Conservation (phyloP, 2,888 invertebrate species). For the Tenthredo mesomela region DNA sequence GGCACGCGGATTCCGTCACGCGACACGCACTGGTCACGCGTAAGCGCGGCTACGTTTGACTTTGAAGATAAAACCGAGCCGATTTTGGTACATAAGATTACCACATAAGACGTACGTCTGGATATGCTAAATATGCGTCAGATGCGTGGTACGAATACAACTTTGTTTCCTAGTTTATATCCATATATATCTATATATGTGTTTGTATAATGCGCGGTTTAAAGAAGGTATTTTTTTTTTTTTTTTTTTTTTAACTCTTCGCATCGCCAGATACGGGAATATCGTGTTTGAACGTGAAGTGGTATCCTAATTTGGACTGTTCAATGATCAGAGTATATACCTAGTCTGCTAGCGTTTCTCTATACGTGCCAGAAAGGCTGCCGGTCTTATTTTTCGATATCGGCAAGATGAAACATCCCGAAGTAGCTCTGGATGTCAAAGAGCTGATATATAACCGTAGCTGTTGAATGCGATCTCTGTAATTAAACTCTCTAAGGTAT, state of each 20-base stretch:
- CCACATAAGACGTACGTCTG: background rate
- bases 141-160: background rate
- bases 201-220: background rate
- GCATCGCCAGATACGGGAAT: background rate
- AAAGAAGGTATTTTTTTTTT: background rate
- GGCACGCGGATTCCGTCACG: conserved; percentile 53
- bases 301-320: conserved; percentile 26
- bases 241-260: conserved; percentile 1
- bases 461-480: conserved; percentile 68
- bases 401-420: conserved; percentile 73
- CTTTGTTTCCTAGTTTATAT: background rate
- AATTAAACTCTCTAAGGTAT: conserved; percentile 66
- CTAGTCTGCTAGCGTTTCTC: background rate
- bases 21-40: conserved; percentile 42
- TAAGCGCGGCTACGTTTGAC: conserved; percentile 24
- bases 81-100: background rate
- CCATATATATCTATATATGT: background rate
- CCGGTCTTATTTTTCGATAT: conserved; percentile 18
- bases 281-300: conserved; percentile 19
- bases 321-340: background rate
- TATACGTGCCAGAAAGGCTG: background rate
- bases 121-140: conserved; percentile 20
- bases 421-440: conserved; percentile 44
- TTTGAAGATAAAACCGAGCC: background rate
- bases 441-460: conserved; percentile 51